Conservation (phyloP, 2,113 vertebrate species). For the Bubo bubo region DNA sequence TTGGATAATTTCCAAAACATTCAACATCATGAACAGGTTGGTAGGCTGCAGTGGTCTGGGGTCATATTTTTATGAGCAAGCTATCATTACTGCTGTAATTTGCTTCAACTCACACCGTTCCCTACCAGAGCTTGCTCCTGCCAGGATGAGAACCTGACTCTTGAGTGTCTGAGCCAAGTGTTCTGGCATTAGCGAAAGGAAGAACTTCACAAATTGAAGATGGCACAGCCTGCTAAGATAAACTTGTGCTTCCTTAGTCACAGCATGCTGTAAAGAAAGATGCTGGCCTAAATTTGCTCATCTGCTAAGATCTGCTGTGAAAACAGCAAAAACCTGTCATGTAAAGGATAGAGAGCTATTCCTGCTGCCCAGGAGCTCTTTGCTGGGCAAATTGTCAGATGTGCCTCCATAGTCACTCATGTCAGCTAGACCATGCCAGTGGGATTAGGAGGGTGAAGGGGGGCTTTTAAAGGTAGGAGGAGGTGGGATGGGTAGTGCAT, state of each 20-base stretch:
- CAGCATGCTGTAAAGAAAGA: not conserved
- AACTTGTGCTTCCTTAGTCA: not conserved
- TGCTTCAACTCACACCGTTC: not conserved
- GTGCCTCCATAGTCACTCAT: accelerated
- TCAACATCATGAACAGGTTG: accelerated
- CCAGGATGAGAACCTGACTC: not conserved
- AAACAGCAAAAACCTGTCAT: not conserved
- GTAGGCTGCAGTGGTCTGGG: no score
- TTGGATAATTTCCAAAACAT: not conserved
- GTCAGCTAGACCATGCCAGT: not conserved
- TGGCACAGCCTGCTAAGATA: not conserved
- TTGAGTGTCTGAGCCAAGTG: not conserved
- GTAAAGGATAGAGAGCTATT: not conserved
- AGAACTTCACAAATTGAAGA: not conserved
- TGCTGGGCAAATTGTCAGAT: not conserved
- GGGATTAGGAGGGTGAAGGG: not conserved
- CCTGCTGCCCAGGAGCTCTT: not conserved
- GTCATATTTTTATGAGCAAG: not conserved
- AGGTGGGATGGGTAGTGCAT: not conserved
- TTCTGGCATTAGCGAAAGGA: not conserved
- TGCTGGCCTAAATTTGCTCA: not conserved
- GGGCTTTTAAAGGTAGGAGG: not conserved
- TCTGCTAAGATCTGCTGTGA: not conserved
- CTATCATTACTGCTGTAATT: not conserved
- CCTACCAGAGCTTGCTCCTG: not conserved